phyloP scores from a whole-genome alignment of 2,888 invertebrate species.

The Bibio marci region DNA sequence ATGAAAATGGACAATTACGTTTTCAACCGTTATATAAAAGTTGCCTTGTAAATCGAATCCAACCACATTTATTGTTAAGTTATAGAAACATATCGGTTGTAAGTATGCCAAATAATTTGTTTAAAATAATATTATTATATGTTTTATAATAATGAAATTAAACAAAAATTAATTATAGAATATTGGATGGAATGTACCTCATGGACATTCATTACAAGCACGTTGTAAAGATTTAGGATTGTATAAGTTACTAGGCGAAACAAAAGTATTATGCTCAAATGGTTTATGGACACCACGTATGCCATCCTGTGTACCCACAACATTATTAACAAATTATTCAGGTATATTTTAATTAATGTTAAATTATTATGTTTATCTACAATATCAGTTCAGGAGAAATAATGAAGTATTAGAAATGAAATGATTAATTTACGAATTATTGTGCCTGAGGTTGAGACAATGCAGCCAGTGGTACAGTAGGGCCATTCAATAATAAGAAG shows the following conservation, averaged over 20 bases:
- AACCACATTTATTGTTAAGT: constrained; percentile 49
- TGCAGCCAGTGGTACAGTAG: no score
- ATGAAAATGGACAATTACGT: constrained; percentile 38
- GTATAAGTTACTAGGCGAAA: constrained; percentile 67
- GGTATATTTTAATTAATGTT: constrained; percentile 38
- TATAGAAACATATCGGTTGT: constrained; percentile 61
- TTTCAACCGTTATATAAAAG: constrained; percentile 62
- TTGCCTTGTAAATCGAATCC: constrained; percentile 50
- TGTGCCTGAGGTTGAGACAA: no score
- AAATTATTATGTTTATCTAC: no score
- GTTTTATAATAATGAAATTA: not conserved
- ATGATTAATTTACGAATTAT: no score
- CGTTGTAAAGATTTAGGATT: constrained; percentile 68
- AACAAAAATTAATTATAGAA: constrained; percentile 22
- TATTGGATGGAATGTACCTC: constrained; percentile 50
- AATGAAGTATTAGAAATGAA: no score
- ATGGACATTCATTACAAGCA: constrained; percentile 57
- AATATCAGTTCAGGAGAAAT: no score
- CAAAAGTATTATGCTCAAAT: constrained; percentile 60
- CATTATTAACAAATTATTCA: constrained; percentile 69
- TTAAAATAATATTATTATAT: not conserved
- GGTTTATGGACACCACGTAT: constrained; percentile 61
- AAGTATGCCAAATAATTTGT: constrained; percentile 24
- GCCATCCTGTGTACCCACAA: constrained; percentile 75
- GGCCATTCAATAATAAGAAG: no score